Percentiles rank a stretch among this genome's conserved stretches.
phyloP scores from a whole-genome alignment of 2,797 vertebrate species.

The Typhlichthys eigenmanni region DNA sequence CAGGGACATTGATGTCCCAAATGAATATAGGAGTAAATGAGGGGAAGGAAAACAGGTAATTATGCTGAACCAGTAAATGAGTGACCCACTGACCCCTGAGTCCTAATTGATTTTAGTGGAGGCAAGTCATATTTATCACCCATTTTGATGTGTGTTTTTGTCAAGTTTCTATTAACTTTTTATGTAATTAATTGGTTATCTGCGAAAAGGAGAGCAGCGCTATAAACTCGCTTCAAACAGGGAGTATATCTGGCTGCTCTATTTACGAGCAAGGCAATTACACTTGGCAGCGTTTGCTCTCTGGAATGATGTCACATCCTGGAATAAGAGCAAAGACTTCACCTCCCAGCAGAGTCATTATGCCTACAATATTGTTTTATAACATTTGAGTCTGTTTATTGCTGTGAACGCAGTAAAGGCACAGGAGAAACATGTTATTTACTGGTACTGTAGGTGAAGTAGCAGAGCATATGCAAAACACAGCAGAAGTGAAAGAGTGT shows the following conservation, averaged over 20 bases:
- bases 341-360: slow-evolving; percentile 32
- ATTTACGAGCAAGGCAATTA: slow-evolving; percentile 56
- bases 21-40: slow-evolving; percentile 81
- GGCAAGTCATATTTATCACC: slow-evolving; percentile 65
- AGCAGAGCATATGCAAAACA: slow-evolving; percentile 31
- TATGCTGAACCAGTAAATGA: slow-evolving; percentile 79
- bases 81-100: slow-evolving; percentile 75
- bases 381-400: slow-evolving; percentile 33
- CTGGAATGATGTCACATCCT: slow-evolving; percentile 58
- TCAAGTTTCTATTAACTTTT: slow-evolving; percentile 50
- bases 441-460: slow-evolving; percentile 16
- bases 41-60: slow-evolving; percentile 81
- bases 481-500: slow-evolving; percentile 1
- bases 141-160: slow-evolving; percentile 72
- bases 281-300: slow-evolving; percentile 37
- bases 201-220: slow-evolving; percentile 58
- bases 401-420: slow-evolving; percentile 27
- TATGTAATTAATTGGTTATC: slow-evolving; percentile 76
- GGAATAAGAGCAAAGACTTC: slow-evolving; percentile 47
- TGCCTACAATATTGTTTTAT: slow-evolving; percentile 26
- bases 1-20: slow-evolving; percentile 71
- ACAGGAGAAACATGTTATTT: slow-evolving; percentile 27
- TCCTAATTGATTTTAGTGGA: slow-evolving; percentile 78
- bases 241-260: slow-evolving; percentile 36
- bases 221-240: slow-evolving; percentile 27